A percentile compares a stretch with the other conserved stretches of the same genome.
These are phyloP conservation scores for Rhamphomyia laevipes DNA, from an alignment of 2,888 invertebrate species.

Conservation along the genomic window DNA sequence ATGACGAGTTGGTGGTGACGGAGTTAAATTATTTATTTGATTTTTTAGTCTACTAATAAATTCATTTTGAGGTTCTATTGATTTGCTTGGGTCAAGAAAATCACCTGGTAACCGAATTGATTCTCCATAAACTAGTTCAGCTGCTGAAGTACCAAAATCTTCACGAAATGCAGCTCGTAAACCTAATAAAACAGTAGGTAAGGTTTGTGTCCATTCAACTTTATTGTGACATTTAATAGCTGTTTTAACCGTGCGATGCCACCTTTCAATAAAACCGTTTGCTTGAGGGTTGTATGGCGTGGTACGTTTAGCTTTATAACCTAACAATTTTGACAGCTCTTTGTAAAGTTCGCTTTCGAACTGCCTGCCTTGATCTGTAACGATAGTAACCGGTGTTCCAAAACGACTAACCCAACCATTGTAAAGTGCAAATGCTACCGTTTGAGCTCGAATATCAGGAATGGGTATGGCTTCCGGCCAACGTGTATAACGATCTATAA, in stretches of 20 bases:
- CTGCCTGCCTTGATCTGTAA: conserved; percentile 7
- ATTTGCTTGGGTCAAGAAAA: too few species aligned
- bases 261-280: conserved; percentile 6
- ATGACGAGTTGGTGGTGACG: too few species aligned
- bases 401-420: too few species aligned
- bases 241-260: conserved; percentile 6
- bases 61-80: too few species aligned
- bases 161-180: too few species aligned
- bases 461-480: conserved; percentile 5
- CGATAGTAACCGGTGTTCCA: background rate
- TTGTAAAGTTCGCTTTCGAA: conserved; percentile 3
- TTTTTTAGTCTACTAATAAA: too few species aligned
- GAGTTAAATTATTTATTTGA: too few species aligned
- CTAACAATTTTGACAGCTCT: conserved; percentile 2
- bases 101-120: too few species aligned
- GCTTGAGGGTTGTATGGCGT: conserved; percentile 9
- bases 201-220: background rate
- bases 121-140: too few species aligned
- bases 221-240: background rate
- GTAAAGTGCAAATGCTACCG: too few species aligned
- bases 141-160: too few species aligned
- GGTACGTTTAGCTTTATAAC: conserved; percentile 1
- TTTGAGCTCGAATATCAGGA: background rate
- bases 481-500: conserved; percentile 5
- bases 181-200: too few species aligned